A percentile compares a stretch with the other conserved stretches of the same genome.
Conservation (phyloP, 2,888 invertebrate genomes). For the Criorhina ranunculi region DNA sequence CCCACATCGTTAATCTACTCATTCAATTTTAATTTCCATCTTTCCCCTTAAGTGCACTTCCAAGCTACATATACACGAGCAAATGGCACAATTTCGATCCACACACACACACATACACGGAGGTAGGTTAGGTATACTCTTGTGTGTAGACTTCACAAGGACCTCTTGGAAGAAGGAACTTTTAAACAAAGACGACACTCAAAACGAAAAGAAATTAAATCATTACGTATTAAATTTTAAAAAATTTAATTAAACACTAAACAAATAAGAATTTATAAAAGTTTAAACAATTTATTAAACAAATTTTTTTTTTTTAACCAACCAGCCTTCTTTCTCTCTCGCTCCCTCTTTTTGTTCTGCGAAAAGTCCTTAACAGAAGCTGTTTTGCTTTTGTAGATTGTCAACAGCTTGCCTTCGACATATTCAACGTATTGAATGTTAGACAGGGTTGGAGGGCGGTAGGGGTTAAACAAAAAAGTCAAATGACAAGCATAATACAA, state of each 20-base stretch:
- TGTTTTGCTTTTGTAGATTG: slow-evolving; percentile 64
- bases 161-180: slow-evolving; percentile 46
- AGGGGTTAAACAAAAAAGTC: slow-evolving; percentile 47
- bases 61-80: slow-evolving; percentile 45
- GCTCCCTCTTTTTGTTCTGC: too few species aligned
- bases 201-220: slow-evolving; percentile 73
- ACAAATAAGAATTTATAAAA: too few species aligned
- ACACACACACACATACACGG: slow-evolving; percentile 19
- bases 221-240: slow-evolving; percentile 76
- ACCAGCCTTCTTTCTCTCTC: too few species aligned
- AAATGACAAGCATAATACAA: slow-evolving; percentile 66
- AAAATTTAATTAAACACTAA: slow-evolving; percentile 53
- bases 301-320: too few species aligned
- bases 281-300: too few species aligned
- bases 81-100: slow-evolving; percentile 65
- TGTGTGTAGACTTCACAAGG: background rate
- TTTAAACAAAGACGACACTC: slow-evolving; percentile 50
- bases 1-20: slow-evolving; percentile 69
- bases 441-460: slow-evolving; percentile 44
- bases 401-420: slow-evolving; percentile 71
- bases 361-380: background rate
- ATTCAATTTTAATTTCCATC: slow-evolving; percentile 73
- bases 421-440: slow-evolving; percentile 68
- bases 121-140: too few species aligned
- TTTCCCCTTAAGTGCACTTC: slow-evolving; percentile 70